Conservation (phyloP, 2,113 vertebrate genomes). For the Archocentrus centrarchus region DNA sequence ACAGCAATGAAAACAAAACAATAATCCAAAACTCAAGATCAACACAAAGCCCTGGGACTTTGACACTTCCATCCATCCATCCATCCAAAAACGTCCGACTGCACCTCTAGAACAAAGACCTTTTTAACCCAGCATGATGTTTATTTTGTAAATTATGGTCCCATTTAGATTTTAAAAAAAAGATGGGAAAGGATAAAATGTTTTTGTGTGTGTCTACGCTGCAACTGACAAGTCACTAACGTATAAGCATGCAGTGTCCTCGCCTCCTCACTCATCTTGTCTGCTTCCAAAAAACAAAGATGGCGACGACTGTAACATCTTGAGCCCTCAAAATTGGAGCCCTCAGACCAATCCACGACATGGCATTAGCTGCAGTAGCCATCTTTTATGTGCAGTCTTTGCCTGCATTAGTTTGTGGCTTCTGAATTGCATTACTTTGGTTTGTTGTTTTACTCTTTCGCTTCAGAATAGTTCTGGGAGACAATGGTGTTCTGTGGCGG, state of each 20-base stretch:
- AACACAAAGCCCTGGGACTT: not conserved
- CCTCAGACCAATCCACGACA: not conserved
- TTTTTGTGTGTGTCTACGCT: not conserved
- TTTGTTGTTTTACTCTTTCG: not conserved
- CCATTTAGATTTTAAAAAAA: not conserved
- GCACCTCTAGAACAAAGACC: not conserved
- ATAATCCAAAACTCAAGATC: not conserved
- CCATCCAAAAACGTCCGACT: not conserved
- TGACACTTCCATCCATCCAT: not conserved
- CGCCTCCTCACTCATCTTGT: not conserved
- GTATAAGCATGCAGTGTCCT: not conserved
- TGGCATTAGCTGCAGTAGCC: not conserved
- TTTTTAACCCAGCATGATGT: not conserved
- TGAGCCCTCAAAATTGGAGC: not conserved
- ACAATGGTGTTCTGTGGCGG: constrained; percentile 8
- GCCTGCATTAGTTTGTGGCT: not conserved
- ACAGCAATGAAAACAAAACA: too few relatives aligned
- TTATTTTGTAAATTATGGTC: not conserved
- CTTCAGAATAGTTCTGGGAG: not conserved
- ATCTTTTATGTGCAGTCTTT: not conserved
- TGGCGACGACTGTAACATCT: not conserved
- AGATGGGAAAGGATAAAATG: not conserved
- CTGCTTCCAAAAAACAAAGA: not conserved
- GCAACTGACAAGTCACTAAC: not conserved
- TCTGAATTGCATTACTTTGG: not conserved